Percentiles rank a stretch among this genome's conserved stretches.
Evolutionary conservation across 2,797 vertebrate genomes (phyloP).

Genomic region (Acropternis orthonyx): DNA sequence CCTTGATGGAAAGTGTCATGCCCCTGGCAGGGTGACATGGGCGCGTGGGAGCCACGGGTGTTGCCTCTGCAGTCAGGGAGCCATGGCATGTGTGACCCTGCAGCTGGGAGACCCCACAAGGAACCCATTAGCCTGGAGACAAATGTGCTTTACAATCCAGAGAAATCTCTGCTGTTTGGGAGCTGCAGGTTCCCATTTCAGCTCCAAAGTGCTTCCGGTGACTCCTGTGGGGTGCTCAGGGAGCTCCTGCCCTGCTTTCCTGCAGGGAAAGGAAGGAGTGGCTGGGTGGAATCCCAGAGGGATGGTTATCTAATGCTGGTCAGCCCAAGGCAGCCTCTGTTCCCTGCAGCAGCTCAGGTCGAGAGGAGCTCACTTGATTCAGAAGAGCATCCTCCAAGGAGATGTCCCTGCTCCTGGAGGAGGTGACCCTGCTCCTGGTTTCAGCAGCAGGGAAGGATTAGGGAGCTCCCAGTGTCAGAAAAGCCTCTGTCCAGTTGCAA

Average conservation of each 20-base stretch:
- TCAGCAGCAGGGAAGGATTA: rapidly evolving
- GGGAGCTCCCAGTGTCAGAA: background rate
- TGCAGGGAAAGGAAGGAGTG: background rate
- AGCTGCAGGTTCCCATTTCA: background rate
- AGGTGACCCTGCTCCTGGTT: background rate
- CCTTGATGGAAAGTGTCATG: rapidly evolving
- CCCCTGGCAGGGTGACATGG: background rate
- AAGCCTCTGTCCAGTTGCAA: background rate
- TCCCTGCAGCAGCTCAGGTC: background rate
- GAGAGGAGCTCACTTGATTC: background rate
- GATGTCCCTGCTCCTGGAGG: background rate
- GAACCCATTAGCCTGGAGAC: background rate
- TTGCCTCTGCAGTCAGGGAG: background rate
- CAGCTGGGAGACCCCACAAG: rapidly evolving
- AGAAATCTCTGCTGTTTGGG: background rate
- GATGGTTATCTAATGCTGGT: background rate
- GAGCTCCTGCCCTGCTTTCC: background rate
- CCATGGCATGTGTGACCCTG: background rate
- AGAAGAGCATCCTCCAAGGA: background rate
- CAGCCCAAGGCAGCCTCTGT: background rate
- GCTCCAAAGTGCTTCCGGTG: background rate
- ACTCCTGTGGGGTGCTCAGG: background rate
- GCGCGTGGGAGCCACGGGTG: background rate
- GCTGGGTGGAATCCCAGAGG: rapidly evolving
- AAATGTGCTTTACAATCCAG: background rate